Evolutionary conservation across 2,797 vertebrate genomes (phyloP), one percentile per base, ranked within the genome.

Genomic region (Lepidocolaptes lacrymiger): DNA sequence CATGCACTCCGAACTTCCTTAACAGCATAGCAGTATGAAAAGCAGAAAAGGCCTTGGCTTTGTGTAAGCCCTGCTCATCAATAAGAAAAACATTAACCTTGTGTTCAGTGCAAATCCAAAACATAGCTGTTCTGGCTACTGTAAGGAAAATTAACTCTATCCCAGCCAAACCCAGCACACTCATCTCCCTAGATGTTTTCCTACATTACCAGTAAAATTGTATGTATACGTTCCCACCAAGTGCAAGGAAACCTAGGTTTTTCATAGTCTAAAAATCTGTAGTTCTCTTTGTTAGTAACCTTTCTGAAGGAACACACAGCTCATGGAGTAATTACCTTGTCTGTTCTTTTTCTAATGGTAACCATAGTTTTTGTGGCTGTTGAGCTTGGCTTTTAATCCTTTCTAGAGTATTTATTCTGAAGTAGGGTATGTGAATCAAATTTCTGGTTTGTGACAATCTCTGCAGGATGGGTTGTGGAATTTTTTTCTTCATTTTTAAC

Each of bases 1-100:
- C 24, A 52, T 10, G 20, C 14, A 49, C 3, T 4, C 15, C 20
- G 27, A 76, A 6, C 17, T 76, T 76, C 32, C 36, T 44, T 0
- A 1, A 32, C 32, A 10, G 43, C 0, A 0, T 51, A 23, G 19
- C 32, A 22, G 43, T 37, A 49, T 1, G 4, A 24, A 56, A 69
- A 56, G 32, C 28, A 51, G 36, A 56, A 69, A 89, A 76, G 23
- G 9, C 43, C 23, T 49, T 69, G 43, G 23, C 49, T 76, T 41
- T 76, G 21, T 76, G 11, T 21, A n/a, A 49, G 20, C 5, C 16
- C 49, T 51, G 5, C 27, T 51, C 16, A 28, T 11, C 9, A 56
- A 4, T 56, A 28, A 28, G 9, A 37, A 43, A 68, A 62, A 10
- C 5, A 12, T 43, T 30, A 55, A 17, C 9, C 8, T 9, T 49